phyloP scores from a whole-genome alignment of 2,888 invertebrate species.

The Ferrisia virgata region DNA sequence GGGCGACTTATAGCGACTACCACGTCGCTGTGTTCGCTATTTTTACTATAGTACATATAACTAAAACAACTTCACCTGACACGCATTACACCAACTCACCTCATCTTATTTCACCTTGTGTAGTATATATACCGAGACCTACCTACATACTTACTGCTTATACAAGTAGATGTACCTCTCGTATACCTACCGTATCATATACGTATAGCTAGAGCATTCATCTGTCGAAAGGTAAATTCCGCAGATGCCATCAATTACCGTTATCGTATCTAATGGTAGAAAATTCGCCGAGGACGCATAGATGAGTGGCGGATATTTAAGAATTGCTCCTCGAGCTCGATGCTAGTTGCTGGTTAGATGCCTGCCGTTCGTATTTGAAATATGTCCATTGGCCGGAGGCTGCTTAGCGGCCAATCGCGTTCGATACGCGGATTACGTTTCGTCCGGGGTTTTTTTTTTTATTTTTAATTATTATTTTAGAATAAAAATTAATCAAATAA shows the following conservation, averaged over 20 bases:
- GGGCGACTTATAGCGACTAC: not conserved
- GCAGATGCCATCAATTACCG: conserved; percentile 28
- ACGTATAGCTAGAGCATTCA: not conserved
- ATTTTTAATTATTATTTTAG: not conserved
- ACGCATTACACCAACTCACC: conserved; percentile 7
- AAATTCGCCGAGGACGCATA: conserved; percentile 30
- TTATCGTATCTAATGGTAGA: conserved; percentile 16
- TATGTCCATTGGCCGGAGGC: not conserved
- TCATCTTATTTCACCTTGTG: conserved; percentile 19
- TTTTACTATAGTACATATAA: not conserved
- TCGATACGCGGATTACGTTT: conserved; percentile 27
- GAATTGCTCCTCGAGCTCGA: not conserved
- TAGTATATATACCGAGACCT: not conserved
- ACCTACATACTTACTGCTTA: too few relatives aligned
- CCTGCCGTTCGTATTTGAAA: not conserved
- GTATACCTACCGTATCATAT: not conserved
- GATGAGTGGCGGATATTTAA: conserved; percentile 28
- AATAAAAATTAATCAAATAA: not conserved
- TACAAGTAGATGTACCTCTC: too few relatives aligned
- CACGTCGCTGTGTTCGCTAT: too few relatives aligned
- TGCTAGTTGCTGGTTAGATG: too few relatives aligned
- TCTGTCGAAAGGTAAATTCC: conserved; percentile 30
- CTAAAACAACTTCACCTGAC: conserved; percentile 30
- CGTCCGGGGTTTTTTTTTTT: not conserved
- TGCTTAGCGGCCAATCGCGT: conserved; percentile 3